Base-by-base conservation (phyloP, 2,113 vertebrate genomes). In the Platysternon megacephalum region DNA sequence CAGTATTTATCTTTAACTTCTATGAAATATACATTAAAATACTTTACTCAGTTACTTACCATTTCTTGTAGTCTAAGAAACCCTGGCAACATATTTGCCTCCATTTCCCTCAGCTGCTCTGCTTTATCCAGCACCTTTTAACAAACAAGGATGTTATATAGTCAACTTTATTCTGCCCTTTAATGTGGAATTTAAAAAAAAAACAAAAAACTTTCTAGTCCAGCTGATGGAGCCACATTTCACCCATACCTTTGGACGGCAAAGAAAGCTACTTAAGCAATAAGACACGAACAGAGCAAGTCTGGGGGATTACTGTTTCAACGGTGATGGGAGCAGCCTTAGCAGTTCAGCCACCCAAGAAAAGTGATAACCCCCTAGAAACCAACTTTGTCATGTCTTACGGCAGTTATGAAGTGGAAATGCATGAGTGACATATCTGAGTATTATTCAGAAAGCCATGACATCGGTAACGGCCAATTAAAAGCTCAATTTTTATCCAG, bases 11-110 rank as follows among this genome's bases (percentile, higher is more conserved):
- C 52, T 74, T 83, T 16, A 82, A 68, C 13, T 53, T 2, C 4
- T 39, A 90, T 39, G 74, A 85, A 72, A 94, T 26, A 6, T 2
- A 29, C 0, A 0, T 49, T 2, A 39, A 14, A 13, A 16, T 68
- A n/a, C 61, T 94, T 86, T 80, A 48, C 11, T 89, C 29, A 89
- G 52, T 91, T 55, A 98, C 98, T 99, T 98, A 99, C 99, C 98
- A 99, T 85, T 95, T 99, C 99, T 80, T 99, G 99, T 89, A 99
- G 98, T 52, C 99, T 99, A 94, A 99, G 99, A 89, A 99, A 99
- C 3, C 98, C 99, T 74, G 99, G 99, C 83, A 99, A 98, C 93
- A 99, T 95, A 90, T 99, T 99, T 92, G 98, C 98, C 89, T 99
- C 99, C 96, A 99, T 98, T 83, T 99, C 99, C 96, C 99, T 98